Evolutionary conservation across 2,113 vertebrate genomes (phyloP).

Genomic region (Motacilla tschutschensis): DNA sequence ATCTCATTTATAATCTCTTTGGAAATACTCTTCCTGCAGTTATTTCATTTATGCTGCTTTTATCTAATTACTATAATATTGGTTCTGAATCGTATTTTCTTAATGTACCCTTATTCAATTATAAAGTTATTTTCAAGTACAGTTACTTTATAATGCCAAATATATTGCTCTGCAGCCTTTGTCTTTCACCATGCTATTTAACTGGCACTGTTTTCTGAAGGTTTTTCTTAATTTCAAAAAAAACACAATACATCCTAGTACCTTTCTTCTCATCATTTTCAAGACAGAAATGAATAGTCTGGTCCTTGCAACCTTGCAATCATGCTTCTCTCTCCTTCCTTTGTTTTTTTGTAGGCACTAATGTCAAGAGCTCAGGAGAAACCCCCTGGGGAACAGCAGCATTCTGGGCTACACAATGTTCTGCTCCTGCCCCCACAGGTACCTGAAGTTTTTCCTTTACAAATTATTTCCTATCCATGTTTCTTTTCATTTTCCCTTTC

Average conservation of each 20-base stretch:
- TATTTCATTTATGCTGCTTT: constrained; percentile 79
- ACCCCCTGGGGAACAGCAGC: background rate
- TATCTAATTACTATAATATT: constrained; percentile 82
- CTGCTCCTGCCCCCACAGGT: background rate
- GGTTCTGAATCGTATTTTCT: constrained; percentile 78
- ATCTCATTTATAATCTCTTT: constrained; percentile 80
- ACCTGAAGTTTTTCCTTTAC: background rate
- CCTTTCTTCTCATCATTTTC: constrained; percentile 19
- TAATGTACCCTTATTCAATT: constrained; percentile 79
- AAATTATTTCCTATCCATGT: background rate
- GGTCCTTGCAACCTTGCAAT: constrained; percentile 19
- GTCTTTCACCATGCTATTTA: constrained; percentile 57
- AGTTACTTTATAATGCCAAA: constrained; percentile 72
- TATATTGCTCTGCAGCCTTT: constrained; percentile 52
- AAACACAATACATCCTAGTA: constrained; percentile 42
- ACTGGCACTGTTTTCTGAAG: constrained; percentile 38
- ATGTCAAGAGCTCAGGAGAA: constrained; percentile 13
- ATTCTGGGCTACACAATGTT: background rate
- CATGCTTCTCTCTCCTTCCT: background rate
- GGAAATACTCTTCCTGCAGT: constrained; percentile 76
- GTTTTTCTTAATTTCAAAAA: constrained; percentile 47
- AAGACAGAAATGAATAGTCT: constrained; percentile 19
- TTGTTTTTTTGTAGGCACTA: constrained; percentile 1
- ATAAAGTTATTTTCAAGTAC: constrained; percentile 80
- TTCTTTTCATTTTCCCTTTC: constrained; percentile 26